Evolutionary conservation across 2,113 vertebrate genomes (phyloP).

Genomic region (Gadus chalcogrammus): DNA sequence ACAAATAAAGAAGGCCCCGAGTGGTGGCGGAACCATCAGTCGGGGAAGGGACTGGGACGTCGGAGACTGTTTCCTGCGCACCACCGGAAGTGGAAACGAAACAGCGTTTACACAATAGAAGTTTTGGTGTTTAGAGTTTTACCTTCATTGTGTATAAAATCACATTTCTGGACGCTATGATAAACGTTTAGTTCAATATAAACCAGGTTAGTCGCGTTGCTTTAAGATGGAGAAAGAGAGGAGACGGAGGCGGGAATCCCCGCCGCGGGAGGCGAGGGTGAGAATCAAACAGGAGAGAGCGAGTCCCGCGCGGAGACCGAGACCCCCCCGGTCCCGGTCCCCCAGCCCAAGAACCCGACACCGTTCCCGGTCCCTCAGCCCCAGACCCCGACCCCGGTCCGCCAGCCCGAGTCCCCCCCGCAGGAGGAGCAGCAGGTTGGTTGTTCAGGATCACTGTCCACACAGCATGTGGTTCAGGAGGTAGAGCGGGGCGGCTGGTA

Average conservation of each 20-base stretch:
- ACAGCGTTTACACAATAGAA: conserved; percentile 11
- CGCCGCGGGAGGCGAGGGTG: conserved; percentile 59
- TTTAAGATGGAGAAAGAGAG: conserved; percentile 69
- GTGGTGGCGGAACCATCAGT: conserved; percentile 27
- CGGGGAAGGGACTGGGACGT: too few relatives aligned
- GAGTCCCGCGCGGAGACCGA: conserved; percentile 69
- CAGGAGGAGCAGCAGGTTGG: conserved; percentile 60
- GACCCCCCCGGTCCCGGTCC: conserved; percentile 65
- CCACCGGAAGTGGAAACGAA: conserved; percentile 50
- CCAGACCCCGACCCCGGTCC: conserved; percentile 71
- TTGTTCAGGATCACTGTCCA: too few relatives aligned
- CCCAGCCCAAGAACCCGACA: too few relatives aligned
- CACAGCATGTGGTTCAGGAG: too few relatives aligned
- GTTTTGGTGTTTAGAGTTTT: conserved; percentile 31
- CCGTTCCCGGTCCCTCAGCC: conserved; percentile 55
- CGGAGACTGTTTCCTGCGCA: neutral
- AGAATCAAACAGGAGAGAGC: conserved; percentile 71
- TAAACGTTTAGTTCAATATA: too few relatives aligned
- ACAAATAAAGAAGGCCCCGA: neutral
- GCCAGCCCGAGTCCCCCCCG: conserved; percentile 60
- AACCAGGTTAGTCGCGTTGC: too few relatives aligned
- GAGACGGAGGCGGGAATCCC: conserved; percentile 62
- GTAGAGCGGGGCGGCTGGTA: too few relatives aligned
- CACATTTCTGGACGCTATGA: neutral
- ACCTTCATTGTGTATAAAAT: conserved; percentile 9